phyloP scores from a whole-genome alignment of 2,888 invertebrate species.

The Acronicta leporina region DNA sequence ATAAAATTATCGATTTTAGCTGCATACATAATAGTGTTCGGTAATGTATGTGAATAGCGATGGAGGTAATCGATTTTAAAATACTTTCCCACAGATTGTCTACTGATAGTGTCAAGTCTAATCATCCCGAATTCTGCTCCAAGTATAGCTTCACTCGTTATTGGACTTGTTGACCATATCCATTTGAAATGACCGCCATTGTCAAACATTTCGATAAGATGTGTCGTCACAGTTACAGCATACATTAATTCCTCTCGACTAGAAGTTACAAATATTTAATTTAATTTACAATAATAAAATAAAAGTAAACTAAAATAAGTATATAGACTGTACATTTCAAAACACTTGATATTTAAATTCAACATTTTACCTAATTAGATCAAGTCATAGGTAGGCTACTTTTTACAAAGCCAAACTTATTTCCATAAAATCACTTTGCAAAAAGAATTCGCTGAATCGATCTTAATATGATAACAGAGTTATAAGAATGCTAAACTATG shows the following conservation, averaged over 20 bases:
- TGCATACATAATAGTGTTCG: slow-evolving; percentile 38
- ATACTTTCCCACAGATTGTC: slow-evolving; percentile 47
- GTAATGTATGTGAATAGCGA: slow-evolving; percentile 42
- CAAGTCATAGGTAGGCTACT: neutral
- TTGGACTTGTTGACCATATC: slow-evolving; percentile 40
- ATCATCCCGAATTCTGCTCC: slow-evolving; percentile 33
- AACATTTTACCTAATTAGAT: neutral
- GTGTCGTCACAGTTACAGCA: slow-evolving; percentile 20
- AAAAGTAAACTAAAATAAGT: no score
- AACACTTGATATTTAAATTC: neutral
- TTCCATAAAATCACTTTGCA: slow-evolving; percentile 13
- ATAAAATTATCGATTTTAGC: slow-evolving; percentile 48
- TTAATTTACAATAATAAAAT: no score
- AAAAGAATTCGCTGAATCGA: slow-evolving; percentile 17
- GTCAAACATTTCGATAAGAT: slow-evolving; percentile 27
- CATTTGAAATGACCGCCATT: slow-evolving; percentile 16
- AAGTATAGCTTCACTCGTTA: slow-evolving; percentile 33
- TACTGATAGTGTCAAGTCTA: slow-evolving; percentile 43
- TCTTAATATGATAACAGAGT: slow-evolving; percentile 30
- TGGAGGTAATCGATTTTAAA: slow-evolving; percentile 43
- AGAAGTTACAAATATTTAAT: slow-evolving; percentile 1
- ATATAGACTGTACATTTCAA: neutral
- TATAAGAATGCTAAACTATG: slow-evolving; percentile 44
- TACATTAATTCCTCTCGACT: slow-evolving; percentile 5
- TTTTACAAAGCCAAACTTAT: neutral